These are phyloP conservation scores for Mesochorus sp. DNA, from an alignment of 2,888 invertebrate species.

Conservation along the genomic window DNA sequence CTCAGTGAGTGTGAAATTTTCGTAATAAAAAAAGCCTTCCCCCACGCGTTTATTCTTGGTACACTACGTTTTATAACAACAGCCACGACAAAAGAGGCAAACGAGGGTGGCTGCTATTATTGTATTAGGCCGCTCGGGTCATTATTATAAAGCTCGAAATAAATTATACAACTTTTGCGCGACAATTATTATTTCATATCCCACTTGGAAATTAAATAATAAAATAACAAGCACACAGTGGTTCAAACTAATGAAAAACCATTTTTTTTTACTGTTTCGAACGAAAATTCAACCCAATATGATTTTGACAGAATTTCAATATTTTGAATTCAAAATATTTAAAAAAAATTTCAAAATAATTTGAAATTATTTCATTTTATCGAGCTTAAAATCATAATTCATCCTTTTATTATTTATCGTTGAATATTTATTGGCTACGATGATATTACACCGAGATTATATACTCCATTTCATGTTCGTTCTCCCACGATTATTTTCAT, in stretches of 20 bases:
- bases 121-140: conserved; percentile 16
- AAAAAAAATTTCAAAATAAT: no score
- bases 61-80: not conserved
- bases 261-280: not conserved
- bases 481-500: not conserved
- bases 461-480: not conserved
- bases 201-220: not conserved
- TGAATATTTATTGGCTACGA: not conserved
- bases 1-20: conserved; percentile 55
- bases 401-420: no score
- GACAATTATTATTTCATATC: not conserved
- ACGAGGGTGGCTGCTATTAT: conserved; percentile 52
- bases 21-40: conserved; percentile 36
- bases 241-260: no score
- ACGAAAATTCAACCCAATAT: no score
- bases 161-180: conserved; percentile 46
- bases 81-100: conserved; percentile 6
- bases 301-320: no score
- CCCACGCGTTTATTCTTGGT: conserved; percentile 41
- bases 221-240: not conserved
- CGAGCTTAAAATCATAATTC: no score
- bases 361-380: no score
- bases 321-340: no score
- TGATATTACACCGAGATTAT: not conserved
- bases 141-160: conserved; percentile 36